Conservation (phyloP, 2,888 invertebrate species). For the Celastrina argiolus region DNA sequence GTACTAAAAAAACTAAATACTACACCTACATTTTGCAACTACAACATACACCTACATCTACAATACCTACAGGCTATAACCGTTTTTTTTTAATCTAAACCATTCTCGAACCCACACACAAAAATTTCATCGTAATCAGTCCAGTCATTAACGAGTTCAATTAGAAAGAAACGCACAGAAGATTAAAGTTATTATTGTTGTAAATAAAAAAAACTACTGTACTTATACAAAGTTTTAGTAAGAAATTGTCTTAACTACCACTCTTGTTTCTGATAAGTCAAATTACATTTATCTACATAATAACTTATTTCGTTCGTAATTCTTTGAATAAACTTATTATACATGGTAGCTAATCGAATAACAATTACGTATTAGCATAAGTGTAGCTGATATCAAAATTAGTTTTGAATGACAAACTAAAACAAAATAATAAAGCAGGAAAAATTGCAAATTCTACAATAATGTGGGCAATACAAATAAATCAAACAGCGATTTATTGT, state of each 20-base stretch:
- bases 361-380: conserved; percentile 8
- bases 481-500: background rate
- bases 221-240: no score
- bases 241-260: background rate
- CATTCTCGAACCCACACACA: no score
- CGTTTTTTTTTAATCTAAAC: no score
- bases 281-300: background rate
- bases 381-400: background rate
- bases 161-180: no score
- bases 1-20: no score
- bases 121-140: no score
- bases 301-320: background rate
- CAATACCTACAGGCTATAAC: no score
- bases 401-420: background rate
- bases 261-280: background rate
- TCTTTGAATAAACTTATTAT: background rate
- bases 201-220: background rate
- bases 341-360: background rate
- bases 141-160: no score
- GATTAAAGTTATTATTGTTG: no score
- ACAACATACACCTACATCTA: no score
- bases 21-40: no score
- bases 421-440: background rate
- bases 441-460: background rate
- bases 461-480: background rate